phyloP scores from a whole-genome alignment of 1,140 invertebrate species.

The Drosophila triauraria region DNA sequence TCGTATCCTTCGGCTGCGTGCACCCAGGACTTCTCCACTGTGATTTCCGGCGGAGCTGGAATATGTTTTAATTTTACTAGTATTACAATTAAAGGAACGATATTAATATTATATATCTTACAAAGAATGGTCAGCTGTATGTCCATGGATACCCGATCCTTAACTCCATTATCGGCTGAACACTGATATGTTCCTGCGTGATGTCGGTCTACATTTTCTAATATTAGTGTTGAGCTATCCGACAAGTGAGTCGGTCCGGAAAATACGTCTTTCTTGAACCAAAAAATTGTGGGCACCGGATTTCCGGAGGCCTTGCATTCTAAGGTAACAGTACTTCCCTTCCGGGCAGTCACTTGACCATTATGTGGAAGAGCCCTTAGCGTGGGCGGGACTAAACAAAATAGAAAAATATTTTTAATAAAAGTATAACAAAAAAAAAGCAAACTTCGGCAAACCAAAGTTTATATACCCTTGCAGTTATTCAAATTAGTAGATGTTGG shows the following conservation, averaged over 20 bases:
- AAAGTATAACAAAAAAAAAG: no score
- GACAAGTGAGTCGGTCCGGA: conserved; percentile 82
- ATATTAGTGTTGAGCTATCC: conserved; percentile 86
- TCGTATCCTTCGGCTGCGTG: conserved; percentile 86
- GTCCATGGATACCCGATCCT: conserved; percentile 87
- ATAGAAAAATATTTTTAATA: background rate
- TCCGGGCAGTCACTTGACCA: conserved; percentile 86
- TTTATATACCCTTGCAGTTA: no score
- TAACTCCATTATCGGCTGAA: conserved; percentile 88
- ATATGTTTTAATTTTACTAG: background rate
- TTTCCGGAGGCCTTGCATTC: conserved; percentile 87
- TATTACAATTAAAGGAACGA: background rate
- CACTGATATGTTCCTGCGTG: conserved; percentile 88
- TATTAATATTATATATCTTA: conserved; percentile 68
- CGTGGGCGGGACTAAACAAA: conserved; percentile 85
- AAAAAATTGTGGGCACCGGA: conserved; percentile 85
- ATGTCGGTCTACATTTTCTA: conserved; percentile 87
- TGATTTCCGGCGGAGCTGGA: conserved; percentile 86
- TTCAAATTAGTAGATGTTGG: no score
- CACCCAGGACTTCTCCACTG: conserved; percentile 86
- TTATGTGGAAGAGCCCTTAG: conserved; percentile 85
- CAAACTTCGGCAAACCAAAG: no score
- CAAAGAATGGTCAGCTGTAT: conserved; percentile 87
- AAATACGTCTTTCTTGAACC: conserved; percentile 84
- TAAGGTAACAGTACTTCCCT: conserved; percentile 87